Evolutionary conservation across 2,797 vertebrate species (phyloP).

Genomic region (Chloroceryle inda): DNA sequence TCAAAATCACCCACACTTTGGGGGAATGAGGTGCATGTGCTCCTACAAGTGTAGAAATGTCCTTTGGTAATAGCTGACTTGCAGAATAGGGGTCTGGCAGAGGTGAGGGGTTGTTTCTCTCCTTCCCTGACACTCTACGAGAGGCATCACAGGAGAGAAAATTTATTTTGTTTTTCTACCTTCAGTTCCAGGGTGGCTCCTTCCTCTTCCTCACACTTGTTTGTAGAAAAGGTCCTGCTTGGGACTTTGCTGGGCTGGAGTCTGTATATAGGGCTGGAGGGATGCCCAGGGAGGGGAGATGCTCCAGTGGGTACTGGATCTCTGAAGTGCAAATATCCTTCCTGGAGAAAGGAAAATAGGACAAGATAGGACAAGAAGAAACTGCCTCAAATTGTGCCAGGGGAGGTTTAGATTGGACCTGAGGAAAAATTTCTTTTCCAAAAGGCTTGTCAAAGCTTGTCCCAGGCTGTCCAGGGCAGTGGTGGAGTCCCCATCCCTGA

Average conservation of each 20-base stretch:
- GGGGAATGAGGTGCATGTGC: neutral
- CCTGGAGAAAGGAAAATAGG: neutral
- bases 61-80: neutral
- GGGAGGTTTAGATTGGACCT: neutral
- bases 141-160: neutral
- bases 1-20: accelerated
- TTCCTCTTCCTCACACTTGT: neutral
- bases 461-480: neutral
- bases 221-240: neutral
- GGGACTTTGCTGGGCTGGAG: accelerated
- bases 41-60: neutral
- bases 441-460: neutral
- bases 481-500: neutral
- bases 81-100: neutral
- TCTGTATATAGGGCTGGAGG: neutral
- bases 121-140: neutral
- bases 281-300: neutral
- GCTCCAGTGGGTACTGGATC: neutral
- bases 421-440: no score
- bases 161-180: neutral
- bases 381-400: neutral
- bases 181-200: neutral
- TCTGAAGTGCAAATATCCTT: neutral
- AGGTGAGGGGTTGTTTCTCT: neutral
- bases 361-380: neutral